A percentile compares a stretch with the other conserved stretches of the same genome.
Conservation (phyloP, 2,113 vertebrate genomes). For the Catharus minimus region DNA sequence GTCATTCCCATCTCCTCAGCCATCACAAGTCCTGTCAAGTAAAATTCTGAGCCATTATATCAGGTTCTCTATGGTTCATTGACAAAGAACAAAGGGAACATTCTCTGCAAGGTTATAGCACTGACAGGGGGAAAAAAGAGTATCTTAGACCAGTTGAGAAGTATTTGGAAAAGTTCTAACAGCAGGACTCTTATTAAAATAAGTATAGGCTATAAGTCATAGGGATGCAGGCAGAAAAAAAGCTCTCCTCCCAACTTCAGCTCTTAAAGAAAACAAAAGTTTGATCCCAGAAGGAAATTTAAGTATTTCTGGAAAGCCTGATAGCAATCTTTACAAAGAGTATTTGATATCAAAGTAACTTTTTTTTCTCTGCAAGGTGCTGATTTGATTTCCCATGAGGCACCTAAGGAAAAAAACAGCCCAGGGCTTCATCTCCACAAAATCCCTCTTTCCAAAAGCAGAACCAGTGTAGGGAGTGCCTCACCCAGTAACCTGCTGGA, state of each 20-base stretch:
- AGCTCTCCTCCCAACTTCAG: neutral
- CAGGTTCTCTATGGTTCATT: slow-evolving; percentile 54
- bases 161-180: slow-evolving; percentile 40
- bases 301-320: slow-evolving; percentile 19
- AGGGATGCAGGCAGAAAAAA: neutral
- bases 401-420: neutral
- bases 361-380: neutral
- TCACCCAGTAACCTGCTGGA: neutral
- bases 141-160: slow-evolving; percentile 13
- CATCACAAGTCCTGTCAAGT: slow-evolving; percentile 32
- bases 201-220: slow-evolving; percentile 36
- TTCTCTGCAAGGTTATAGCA: slow-evolving; percentile 49
- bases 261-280: slow-evolving; percentile 30
- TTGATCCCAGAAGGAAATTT: slow-evolving; percentile 4
- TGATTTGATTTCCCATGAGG: slow-evolving; percentile 31
- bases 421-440: rapidly evolving
- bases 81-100: slow-evolving; percentile 63
- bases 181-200: slow-evolving; percentile 52
- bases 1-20: slow-evolving; percentile 12
- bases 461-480: neutral
- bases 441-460: neutral
- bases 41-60: slow-evolving; percentile 42
- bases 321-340: neutral
- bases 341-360: neutral
- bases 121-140: neutral